Conservation (phyloP, 2,888 invertebrate genomes). For the Drosophila dives region DNA sequence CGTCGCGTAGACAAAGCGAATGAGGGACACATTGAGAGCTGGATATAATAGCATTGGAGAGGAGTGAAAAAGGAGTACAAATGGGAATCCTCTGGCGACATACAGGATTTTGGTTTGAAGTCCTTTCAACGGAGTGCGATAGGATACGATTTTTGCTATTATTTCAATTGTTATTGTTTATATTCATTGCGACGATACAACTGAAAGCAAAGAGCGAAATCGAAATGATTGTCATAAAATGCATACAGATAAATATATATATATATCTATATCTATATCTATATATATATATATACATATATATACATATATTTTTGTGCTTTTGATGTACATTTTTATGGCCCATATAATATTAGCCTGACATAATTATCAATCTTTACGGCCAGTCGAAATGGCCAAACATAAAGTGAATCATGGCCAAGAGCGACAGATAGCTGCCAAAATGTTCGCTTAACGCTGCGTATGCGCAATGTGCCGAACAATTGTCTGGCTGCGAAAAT, state of each 20-base stretch:
- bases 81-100: conserved; percentile 4
- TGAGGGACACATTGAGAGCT: neutral
- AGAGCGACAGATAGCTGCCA: conserved; percentile 36
- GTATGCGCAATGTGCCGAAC: conserved; percentile 46
- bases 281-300: conserved; percentile 32
- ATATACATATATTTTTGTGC: conserved; percentile 41
- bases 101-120: conserved; percentile 37
- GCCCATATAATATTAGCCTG: conserved; percentile 67
- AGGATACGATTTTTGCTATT: conserved; percentile 66
- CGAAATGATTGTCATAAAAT: conserved; percentile 66
- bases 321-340: conserved; percentile 72
- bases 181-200: conserved; percentile 64
- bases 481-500: conserved; percentile 27
- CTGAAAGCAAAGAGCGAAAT: conserved; percentile 21
- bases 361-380: conserved; percentile 78
- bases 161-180: conserved; percentile 80
- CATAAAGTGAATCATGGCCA: conserved; percentile 62
- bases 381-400: conserved; percentile 60
- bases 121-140: conserved; percentile 46
- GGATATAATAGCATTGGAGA: conserved; percentile 25
- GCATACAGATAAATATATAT: conserved; percentile 29
- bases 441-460: conserved; percentile 33
- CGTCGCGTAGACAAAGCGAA: conserved; percentile 45
- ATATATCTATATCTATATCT: conserved; percentile 30
- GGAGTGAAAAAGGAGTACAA: neutral